These are phyloP conservation scores for Lamellibrachia columna DNA, from an alignment of 2,888 invertebrate genomes.

Conservation along the genomic window DNA sequence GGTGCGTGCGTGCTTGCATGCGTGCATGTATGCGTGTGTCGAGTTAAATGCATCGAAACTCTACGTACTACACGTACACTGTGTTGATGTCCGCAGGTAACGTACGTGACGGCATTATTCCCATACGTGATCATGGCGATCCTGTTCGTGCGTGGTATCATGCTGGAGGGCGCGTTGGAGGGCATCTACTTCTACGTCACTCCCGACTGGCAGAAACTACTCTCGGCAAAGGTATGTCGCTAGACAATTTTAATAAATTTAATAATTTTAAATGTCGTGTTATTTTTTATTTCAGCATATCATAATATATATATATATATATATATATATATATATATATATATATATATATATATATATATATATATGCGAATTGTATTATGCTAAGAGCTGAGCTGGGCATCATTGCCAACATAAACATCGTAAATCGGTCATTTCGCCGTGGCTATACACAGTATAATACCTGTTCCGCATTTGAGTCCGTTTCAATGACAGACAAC, in stretches of 20 bases:
- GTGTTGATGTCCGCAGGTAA: constrained; percentile 49
- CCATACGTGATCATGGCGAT: constrained; percentile 57
- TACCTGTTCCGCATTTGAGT: neutral
- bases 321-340: neutral
- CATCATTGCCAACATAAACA: neutral
- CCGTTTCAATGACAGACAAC: neutral
- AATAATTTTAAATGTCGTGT: neutral
- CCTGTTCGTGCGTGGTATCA: constrained; percentile 55
- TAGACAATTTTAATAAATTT: neutral
- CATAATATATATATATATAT: neutral
- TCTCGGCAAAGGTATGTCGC: constrained; percentile 50
- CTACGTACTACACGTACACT: neutral
- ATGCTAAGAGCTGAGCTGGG: neutral
- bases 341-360: neutral
- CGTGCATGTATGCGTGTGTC: neutral
- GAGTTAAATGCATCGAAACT: neutral
- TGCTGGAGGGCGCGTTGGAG: constrained; percentile 53
- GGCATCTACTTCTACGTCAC: constrained; percentile 58
- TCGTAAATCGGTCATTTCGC: neutral
- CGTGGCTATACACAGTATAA: neutral
- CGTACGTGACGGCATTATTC: constrained; percentile 61
- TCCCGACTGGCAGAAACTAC: constrained; percentile 54
- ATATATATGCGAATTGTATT: neutral
- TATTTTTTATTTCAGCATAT: neutral
- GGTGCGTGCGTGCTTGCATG: neutral